phyloP scores from a whole-genome alignment of 2,113 vertebrate genomes.

The Eonycteris spelaea region DNA sequence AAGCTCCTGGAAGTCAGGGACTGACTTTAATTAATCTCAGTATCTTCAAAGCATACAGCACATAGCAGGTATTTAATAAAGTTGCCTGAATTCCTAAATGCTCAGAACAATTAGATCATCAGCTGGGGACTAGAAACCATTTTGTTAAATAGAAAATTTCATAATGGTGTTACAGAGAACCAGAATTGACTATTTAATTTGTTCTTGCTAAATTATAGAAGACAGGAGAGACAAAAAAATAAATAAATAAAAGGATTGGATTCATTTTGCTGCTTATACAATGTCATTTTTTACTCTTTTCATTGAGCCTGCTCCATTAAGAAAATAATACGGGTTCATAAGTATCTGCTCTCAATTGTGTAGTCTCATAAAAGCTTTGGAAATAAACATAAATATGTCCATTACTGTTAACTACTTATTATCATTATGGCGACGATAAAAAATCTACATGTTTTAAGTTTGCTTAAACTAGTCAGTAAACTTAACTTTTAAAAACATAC shows the following conservation, averaged over 20 bases:
- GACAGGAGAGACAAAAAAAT: constrained; percentile 1
- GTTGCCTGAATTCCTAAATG: background rate
- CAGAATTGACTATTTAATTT: constrained; percentile 14
- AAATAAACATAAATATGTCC: constrained; percentile 54
- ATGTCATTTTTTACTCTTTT: constrained; percentile 36
- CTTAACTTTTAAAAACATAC: background rate
- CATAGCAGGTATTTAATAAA: constrained; percentile 4
- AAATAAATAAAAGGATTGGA: background rate
- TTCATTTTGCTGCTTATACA: constrained; percentile 50
- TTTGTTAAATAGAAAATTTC: constrained; percentile 51
- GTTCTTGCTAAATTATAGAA: constrained; percentile 43
- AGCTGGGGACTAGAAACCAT: background rate
- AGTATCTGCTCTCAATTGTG: constrained; percentile 19
- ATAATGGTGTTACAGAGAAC: constrained; percentile 15
- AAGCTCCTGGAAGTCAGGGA: background rate
- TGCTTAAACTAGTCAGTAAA: constrained; percentile 30
- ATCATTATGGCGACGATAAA: constrained; percentile 31
- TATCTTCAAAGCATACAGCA: background rate
- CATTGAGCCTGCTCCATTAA: constrained; percentile 30
- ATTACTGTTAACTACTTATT: constrained; percentile 51
- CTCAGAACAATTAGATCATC: constrained; percentile 26
- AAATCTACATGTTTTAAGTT: constrained; percentile 37
- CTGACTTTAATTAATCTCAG: background rate
- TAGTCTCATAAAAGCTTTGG: constrained; percentile 63
- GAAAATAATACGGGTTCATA: constrained; percentile 31